Evolutionary conservation across 1,140 invertebrate genomes (phyloP).

Genomic region (Lepeophtheirus salmonis): DNA sequence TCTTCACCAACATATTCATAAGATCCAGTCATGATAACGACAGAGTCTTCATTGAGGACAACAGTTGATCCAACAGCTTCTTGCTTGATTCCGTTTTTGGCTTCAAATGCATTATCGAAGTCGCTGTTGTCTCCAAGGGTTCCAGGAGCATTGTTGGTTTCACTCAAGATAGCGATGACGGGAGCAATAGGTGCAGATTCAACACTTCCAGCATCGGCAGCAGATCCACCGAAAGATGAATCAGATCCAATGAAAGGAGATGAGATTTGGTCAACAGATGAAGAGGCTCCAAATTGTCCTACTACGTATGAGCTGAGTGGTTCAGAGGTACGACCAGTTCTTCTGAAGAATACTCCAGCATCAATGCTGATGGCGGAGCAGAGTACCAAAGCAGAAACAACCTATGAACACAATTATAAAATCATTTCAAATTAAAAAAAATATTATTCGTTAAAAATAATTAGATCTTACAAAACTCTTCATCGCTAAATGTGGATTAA

Average conservation of each 20-base stretch:
- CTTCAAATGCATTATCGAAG: not conserved
- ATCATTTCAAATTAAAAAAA: too few species aligned
- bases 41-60: not conserved
- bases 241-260: too few species aligned
- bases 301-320: not conserved
- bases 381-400: not conserved
- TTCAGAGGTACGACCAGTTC: not conserved
- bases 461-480: too few species aligned
- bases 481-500: too few species aligned
- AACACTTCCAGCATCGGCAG: too few species aligned
- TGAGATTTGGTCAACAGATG: too few species aligned
- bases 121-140: not conserved
- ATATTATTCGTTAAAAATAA: too few species aligned
- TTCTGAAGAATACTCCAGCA: not conserved
- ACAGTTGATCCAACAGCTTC: not conserved
- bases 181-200: too few species aligned
- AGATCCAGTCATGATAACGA: conserved; percentile 12
- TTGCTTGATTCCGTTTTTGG: conserved; percentile 8
- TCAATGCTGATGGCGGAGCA: not conserved
- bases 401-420: too few species aligned
- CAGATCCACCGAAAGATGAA: not conserved
- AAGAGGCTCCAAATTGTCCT: not conserved
- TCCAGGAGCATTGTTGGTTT: not conserved
- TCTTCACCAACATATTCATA: conserved; percentile 20
- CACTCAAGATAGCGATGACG: not conserved